These are phyloP conservation scores for Philonicus albiceps DNA, from an alignment of 2,888 invertebrate species.

Conservation along the genomic window DNA sequence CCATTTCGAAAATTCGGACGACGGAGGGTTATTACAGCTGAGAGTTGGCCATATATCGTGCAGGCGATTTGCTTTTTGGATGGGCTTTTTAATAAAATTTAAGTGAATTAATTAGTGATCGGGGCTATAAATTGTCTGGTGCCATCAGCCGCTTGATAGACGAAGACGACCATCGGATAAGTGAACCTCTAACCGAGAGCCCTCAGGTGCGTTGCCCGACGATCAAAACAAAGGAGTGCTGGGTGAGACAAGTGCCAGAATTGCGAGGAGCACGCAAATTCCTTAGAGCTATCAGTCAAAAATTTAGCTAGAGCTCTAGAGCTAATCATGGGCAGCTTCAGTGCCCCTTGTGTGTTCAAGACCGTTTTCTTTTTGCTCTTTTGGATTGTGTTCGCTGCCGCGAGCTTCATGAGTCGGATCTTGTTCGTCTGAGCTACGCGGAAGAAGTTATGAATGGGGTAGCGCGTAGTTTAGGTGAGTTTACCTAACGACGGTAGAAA, in stretches of 20 bases:
- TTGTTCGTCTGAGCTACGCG: conserved; percentile 24
- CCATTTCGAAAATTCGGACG: neutral
- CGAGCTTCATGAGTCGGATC: conserved; percentile 44
- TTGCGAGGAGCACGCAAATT: neutral
- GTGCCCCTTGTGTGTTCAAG: neutral
- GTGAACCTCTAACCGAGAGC: neutral
- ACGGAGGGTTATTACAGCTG: neutral
- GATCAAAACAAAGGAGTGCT: conserved; percentile 9
- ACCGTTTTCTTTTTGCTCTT: conserved; percentile 26
- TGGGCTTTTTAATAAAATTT: neutral
- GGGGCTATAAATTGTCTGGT: neutral
- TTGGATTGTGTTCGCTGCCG: conserved; percentile 42
- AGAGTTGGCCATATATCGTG: neutral
- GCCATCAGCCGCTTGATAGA: neutral
- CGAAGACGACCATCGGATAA: neutral
- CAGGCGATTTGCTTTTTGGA: neutral
- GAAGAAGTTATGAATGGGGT: neutral
- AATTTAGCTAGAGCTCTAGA: neutral
- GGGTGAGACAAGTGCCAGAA: neutral
- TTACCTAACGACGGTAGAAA: neutral
- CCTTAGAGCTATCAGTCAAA: neutral
- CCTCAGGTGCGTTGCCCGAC: neutral
- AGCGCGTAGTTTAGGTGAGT: conserved; percentile 29
- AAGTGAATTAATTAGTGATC: neutral
- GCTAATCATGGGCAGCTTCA: neutral